Base-by-base conservation (phyloP, 2,797 vertebrate genomes). In the Momotus momota region DNA sequence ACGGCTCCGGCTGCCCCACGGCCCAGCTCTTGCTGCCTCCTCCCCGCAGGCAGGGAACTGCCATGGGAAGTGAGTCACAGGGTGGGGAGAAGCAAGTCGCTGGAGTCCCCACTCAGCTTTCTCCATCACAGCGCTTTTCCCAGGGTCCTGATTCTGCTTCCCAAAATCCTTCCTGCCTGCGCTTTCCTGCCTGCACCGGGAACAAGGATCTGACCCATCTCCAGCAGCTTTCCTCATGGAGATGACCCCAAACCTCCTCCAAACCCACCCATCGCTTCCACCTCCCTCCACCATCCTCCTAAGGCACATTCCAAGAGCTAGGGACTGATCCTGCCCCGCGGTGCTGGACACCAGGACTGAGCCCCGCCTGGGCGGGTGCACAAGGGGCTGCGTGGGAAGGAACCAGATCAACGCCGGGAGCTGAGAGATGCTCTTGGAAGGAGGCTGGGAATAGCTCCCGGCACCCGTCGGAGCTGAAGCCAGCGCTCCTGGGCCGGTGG, bases 11-110 rank as follows among this genome's bases (percentile, higher is more conserved):
- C 43, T 72, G 66, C 66, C 77, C 75, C 54, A 10, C 1, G 18
- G 88, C 29, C 15, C 3, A 19, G 35, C 4, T 3, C 40, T 40
- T 25, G 15, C 88, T n/a, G 66, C n/a, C 21, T 71, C 31, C 38
- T 49, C 55, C 61, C 33, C 4, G 4, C 70, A 22, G 62, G 31
- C 74, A 1, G 71, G 88, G 91, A 86, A 41, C 26, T 6, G 52
- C 49, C 0, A 46, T 40, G 90, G 94, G 94, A 93, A 90, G n/a
- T 90, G 96, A 94, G 15, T 88, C 95, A 88, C 79, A 22, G 92
- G 85, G 85, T 41, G 69, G 71, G 69, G 88, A 91, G 91, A n/a
- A 40, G 22, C 41, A 19, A 21, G 52, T n/a, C 15, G 2, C 61
- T 3, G 19, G 40, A 81, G 71, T 75, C 91, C 77, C 73, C 1